Base-by-base conservation (phyloP, 2,888 invertebrate genomes). In the Epistrophella euchroma region DNA sequence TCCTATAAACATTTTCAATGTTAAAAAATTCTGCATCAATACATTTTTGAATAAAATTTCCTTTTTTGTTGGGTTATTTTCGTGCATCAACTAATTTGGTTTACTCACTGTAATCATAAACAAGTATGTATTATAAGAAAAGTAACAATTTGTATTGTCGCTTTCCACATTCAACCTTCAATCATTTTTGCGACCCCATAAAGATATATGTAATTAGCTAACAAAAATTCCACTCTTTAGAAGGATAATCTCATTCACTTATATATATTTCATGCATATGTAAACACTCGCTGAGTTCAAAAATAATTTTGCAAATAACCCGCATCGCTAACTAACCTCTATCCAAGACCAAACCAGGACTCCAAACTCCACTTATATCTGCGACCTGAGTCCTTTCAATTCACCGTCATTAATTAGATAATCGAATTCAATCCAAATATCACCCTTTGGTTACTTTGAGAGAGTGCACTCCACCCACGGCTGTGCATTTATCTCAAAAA, bases 381-480 rank as follows among this genome's bases (percentile, higher is more conserved):
- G 22, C 17, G 17, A 45, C 45, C 47, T 56, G 56, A 43, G 73
- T 82, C 77, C 81, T 86, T 74, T 68, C 86, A 86, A 64, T 82
- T 86, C 74, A 73, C 70, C 82, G 66, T 86, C 86, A 81, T 82
- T 86, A 86, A 86, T 86, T 86, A 86, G 82, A 86, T 86, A 86
- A 86, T 86, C 86, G 86, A 82, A 86, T 86, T 86, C 86, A 78
- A 86, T 86, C 71, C 86, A 86, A 86, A 86, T 73, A 86, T 71
- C 77, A 77, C 82, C 82, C 82, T 71, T 71, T 6, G 74, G 62
- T 74, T 52, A 73, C 50, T 52, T 68, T 68, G 22, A 22, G 66
- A 81, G 66, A 81, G 45, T 32, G 68, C 62, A 58, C 35, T 55
- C 28, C 15, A 19, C 40, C 47, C 17, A 66, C 28, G n/a, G 15